phyloP scores from a whole-genome alignment of 1,140 invertebrate species.

The Bombus huntii region DNA sequence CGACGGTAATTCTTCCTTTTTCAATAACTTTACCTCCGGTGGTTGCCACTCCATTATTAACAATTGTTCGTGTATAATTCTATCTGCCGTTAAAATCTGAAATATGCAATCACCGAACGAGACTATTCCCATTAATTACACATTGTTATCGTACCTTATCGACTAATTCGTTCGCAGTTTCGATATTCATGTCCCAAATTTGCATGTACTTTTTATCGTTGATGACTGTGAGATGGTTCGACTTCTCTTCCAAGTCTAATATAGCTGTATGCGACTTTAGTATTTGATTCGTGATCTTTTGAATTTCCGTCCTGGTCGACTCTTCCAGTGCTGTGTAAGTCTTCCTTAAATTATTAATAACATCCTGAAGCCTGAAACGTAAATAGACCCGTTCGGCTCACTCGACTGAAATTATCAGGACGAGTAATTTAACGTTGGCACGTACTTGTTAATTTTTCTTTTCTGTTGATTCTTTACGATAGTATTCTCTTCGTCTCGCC shows the following conservation, averaged over 20 bases:
- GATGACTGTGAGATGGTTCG: slow-evolving; percentile 85
- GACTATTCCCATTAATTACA: slow-evolving; percentile 20
- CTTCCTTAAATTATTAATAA: slow-evolving; percentile 86
- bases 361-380: slow-evolving; percentile 87
- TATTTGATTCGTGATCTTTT: slow-evolving; percentile 85
- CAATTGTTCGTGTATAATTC: slow-evolving; percentile 87
- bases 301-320: slow-evolving; percentile 83
- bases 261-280: slow-evolving; percentile 86
- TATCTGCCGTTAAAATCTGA: slow-evolving; percentile 85
- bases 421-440: neutral
- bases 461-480: slow-evolving; percentile 93
- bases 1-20: slow-evolving; percentile 75
- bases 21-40: slow-evolving; percentile 75
- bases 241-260: slow-evolving; percentile 86
- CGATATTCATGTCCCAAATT: slow-evolving; percentile 88
- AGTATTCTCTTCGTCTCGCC: slow-evolving; percentile 92
- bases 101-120: slow-evolving; percentile 32
- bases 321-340: slow-evolving; percentile 85
- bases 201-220: slow-evolving; percentile 84
- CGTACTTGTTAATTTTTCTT: slow-evolving; percentile 87
- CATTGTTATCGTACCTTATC: slow-evolving; percentile 76
- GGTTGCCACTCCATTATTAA: slow-evolving; percentile 85
- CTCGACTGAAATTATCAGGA: neutral
- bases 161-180: slow-evolving; percentile 84
- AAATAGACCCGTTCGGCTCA: neutral